Conservation (phyloP, 2,113 vertebrate genomes). For the Pteronura brasiliensis region DNA sequence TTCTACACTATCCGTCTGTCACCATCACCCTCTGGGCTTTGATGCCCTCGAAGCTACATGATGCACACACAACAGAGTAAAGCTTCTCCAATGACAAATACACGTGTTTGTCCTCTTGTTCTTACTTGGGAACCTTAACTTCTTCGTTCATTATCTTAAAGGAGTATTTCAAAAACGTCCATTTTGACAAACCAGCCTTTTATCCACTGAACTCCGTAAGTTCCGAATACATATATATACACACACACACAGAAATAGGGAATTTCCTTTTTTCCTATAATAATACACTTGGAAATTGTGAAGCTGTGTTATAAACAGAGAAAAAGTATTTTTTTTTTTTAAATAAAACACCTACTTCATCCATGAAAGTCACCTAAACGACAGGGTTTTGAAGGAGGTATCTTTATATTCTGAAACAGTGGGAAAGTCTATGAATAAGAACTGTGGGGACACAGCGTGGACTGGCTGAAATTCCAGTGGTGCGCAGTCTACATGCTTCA, state of each 20-base stretch:
- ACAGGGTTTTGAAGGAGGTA: not conserved
- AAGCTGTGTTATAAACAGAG: conserved; percentile 4
- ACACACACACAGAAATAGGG: not conserved
- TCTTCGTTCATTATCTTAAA: conserved; percentile 2
- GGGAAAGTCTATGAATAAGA: conserved; percentile 24
- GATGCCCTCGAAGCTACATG: not conserved
- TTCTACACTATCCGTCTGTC: not conserved
- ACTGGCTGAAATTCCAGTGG: not conserved
- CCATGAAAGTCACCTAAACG: not conserved
- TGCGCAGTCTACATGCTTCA: conserved; percentile 10
- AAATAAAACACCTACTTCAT: conserved; percentile 23
- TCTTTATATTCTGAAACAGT: conserved; percentile 42
- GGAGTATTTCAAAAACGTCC: not conserved
- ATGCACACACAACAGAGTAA: not conserved
- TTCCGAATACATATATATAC: not conserved
- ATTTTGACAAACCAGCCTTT: not conserved
- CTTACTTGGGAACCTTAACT: not conserved
- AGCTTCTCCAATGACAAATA: not conserved
- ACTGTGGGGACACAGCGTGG: not conserved
- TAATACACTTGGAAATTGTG: not conserved
- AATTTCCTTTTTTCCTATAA: not conserved
- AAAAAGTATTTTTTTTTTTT: not conserved
- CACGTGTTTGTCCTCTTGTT: not conserved
- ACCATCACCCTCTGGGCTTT: not conserved
- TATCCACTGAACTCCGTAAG: not conserved